Evolutionary conservation across 1,140 invertebrate species (phyloP).

Genomic region (Scaptomyza graminum): DNA sequence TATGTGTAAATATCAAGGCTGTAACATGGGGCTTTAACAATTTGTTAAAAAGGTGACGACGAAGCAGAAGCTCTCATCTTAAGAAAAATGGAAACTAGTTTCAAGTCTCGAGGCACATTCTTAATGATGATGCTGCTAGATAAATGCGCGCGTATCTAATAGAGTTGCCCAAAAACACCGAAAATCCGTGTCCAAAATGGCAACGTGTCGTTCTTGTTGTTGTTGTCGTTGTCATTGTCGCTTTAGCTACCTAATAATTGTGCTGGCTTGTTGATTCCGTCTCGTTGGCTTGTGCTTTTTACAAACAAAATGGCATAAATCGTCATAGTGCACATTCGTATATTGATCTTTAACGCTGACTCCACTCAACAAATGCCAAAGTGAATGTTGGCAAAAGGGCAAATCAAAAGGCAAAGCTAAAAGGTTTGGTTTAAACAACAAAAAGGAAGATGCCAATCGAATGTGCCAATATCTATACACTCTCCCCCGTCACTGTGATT

Average conservation of each 20-base stretch:
- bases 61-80: slow-evolving; percentile 40
- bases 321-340: slow-evolving; percentile 8
- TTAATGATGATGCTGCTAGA: slow-evolving; percentile 46
- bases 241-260: slow-evolving; percentile 60
- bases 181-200: slow-evolving; percentile 64
- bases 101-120: slow-evolving; percentile 34
- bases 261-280: slow-evolving; percentile 10
- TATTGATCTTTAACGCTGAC: slow-evolving; percentile 55
- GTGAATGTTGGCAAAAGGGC: slow-evolving; percentile 46
- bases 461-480: too few species aligned
- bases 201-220: slow-evolving; percentile 31
- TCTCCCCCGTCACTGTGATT: too few species aligned
- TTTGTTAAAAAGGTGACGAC: slow-evolving; percentile 67
- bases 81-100: slow-evolving; percentile 45
- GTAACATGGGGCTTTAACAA: slow-evolving; percentile 39
- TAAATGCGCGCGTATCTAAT: slow-evolving; percentile 52
- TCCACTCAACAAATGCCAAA: slow-evolving; percentile 51
- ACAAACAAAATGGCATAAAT: slow-evolving; percentile 58
- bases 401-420: slow-evolving; percentile 15
- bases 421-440: not conserved
- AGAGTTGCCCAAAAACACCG: slow-evolving; percentile 58
- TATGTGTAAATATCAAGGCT: slow-evolving; percentile 75
- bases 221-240: too few species aligned
- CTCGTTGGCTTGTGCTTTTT: slow-evolving; percentile 25
- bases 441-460: not conserved